These are phyloP conservation scores for Danio kyathit DNA, from an alignment of 2,797 vertebrate genomes.

Conservation along the genomic window DNA sequence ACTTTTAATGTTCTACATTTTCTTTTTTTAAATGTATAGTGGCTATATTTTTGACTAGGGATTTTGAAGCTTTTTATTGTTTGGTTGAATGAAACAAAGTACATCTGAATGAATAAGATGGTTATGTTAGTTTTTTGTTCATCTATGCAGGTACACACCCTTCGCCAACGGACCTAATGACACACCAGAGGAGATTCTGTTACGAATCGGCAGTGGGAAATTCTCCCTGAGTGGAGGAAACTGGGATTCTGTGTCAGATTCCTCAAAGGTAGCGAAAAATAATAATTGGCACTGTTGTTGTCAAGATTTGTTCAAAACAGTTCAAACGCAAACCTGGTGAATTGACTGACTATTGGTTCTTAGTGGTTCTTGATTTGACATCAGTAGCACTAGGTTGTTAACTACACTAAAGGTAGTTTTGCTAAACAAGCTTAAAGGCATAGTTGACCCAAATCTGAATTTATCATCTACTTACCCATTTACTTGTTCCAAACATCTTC, in stretches of 20 bases:
- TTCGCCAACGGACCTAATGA: slow-evolving; percentile 97
- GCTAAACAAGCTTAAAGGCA: background rate
- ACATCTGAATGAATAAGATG: background rate
- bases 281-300: background rate
- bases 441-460: too few species aligned
- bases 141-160: slow-evolving; percentile 86
- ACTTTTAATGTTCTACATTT: too few species aligned
- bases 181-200: slow-evolving; percentile 95
- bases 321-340: background rate
- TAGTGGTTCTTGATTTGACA: background rate
- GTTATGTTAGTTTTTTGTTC: background rate
- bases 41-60: too few species aligned
- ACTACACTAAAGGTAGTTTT: background rate
- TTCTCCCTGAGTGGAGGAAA: slow-evolving; percentile 95
- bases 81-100: background rate
- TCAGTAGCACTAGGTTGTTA: background rate
- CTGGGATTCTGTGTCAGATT: slow-evolving; percentile 97
- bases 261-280: slow-evolving; percentile 87
- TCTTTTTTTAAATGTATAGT: too few species aligned
- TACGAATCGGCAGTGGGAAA: slow-evolving; percentile 94
- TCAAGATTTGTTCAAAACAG: background rate
- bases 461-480: too few species aligned
- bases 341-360: too few species aligned
- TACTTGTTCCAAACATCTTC: too few species aligned
- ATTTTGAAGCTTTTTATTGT: background rate